Conservation (phyloP, 1,140 invertebrate genomes). For the Macrostomum lignano region DNA sequence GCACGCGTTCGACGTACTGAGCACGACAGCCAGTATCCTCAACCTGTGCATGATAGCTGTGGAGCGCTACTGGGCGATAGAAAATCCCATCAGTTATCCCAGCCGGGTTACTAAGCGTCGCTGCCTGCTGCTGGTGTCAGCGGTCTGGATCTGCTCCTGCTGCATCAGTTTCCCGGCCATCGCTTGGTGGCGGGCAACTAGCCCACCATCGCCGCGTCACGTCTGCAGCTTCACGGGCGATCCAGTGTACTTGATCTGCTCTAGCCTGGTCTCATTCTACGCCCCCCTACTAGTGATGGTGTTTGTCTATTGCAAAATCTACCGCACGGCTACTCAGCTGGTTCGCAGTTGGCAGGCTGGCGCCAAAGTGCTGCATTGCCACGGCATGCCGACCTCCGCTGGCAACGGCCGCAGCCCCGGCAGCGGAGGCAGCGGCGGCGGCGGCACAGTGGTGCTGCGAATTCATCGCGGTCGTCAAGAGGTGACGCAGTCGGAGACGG, state of each 20-base stretch:
- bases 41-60: conserved; percentile 80
- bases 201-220: no score
- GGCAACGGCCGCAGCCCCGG: no score
- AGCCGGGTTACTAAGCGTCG: conserved; percentile 68
- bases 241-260: conserved; percentile 64
- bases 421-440: no score
- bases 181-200: conserved; percentile 72
- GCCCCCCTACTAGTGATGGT: conserved; percentile 8
- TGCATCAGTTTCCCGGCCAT: conserved; percentile 77
- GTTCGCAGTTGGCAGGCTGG: conserved; percentile 5
- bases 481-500: no score
- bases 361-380: conserved; percentile 6
- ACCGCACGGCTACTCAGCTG: conserved; percentile 2
- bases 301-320: conserved; percentile 8
- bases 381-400: no score
- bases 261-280: conserved; percentile 16
- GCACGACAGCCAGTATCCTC: conserved; percentile 78
- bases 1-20: conserved; percentile 79
- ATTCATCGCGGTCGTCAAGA: no score
- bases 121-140: conserved; percentile 55
- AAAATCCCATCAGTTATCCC: conserved; percentile 84
- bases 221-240: conserved; percentile 47
- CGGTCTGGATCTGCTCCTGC: conserved; percentile 63
- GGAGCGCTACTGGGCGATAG: conserved; percentile 45
- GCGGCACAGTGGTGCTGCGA: no score